Evolutionary conservation across 2,113 vertebrate species (phyloP).

Genomic region (Psephotus haematonotus): DNA sequence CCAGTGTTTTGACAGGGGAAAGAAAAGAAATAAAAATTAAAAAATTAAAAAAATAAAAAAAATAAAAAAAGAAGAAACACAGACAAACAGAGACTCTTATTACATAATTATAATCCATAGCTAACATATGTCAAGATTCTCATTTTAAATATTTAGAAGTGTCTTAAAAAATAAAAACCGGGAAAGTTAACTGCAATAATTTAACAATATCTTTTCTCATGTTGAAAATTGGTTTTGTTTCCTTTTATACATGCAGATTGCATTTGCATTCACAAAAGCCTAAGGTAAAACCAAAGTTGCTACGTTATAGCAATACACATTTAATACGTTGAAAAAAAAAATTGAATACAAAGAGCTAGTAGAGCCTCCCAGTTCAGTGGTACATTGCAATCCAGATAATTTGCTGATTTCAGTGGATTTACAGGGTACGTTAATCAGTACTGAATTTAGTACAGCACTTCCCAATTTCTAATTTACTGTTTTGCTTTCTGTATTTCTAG

Average conservation of each 20-base stretch:
- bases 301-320: background rate
- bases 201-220: background rate
- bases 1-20: background rate
- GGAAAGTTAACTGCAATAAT: background rate
- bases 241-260: background rate
- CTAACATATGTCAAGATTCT: background rate
- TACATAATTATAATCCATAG: background rate
- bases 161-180: background rate
- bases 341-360: background rate
- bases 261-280: background rate
- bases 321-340: background rate
- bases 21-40: background rate
- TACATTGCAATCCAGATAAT: background rate
- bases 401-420: background rate
- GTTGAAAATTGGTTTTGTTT: background rate
- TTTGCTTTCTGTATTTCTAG: background rate
- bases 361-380: background rate
- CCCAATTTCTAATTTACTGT: background rate
- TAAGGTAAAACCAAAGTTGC: background rate
- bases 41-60: background rate
- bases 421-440: background rate
- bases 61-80: too few relatives aligned
- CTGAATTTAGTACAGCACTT: background rate
- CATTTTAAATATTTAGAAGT: background rate
- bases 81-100: background rate